Evolutionary conservation across 2,797 vertebrate species (phyloP).

Genomic region (Melopsittacus undulatus): DNA sequence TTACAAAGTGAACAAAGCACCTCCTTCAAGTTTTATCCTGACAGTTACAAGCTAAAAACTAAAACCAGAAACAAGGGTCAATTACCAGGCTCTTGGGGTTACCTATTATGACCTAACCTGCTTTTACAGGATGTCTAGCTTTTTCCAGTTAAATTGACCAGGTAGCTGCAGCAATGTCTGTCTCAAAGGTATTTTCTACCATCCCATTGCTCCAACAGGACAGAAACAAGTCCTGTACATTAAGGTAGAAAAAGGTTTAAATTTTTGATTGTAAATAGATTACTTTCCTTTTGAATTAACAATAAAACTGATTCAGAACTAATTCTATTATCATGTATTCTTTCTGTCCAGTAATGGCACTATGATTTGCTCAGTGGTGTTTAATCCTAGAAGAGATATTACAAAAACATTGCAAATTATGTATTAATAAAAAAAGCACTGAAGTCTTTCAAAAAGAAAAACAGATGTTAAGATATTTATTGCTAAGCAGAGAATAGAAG

Average conservation of each 20-base stretch:
- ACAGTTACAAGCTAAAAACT: not conserved
- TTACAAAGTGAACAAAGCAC: not conserved
- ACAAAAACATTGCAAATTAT: not conserved
- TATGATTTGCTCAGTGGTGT: not conserved
- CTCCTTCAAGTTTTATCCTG: not conserved
- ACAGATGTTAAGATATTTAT: not conserved
- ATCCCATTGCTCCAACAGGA: not conserved
- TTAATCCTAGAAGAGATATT: not conserved
- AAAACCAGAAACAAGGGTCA: not conserved
- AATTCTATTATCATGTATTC: not conserved
- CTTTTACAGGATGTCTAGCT: not conserved
- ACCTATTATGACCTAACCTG: not conserved
- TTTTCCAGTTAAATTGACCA: not conserved
- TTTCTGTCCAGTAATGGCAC: not conserved
- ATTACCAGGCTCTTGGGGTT: not conserved
- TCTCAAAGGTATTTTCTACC: not conserved
- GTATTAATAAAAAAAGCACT: not conserved
- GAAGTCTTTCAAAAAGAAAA: slow-evolving; percentile 1
- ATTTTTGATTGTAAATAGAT: not conserved
- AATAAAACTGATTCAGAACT: not conserved
- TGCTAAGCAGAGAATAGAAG: not conserved
- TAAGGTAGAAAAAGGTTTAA: not conserved
- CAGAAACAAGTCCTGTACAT: not conserved
- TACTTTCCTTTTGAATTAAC: not conserved
- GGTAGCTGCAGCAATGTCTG: not conserved